A percentile compares a stretch with the other conserved stretches of the same genome.
Evolutionary conservation across 2,888 invertebrate genomes (phyloP).

Genomic region (Polydesmus complanatus): DNA sequence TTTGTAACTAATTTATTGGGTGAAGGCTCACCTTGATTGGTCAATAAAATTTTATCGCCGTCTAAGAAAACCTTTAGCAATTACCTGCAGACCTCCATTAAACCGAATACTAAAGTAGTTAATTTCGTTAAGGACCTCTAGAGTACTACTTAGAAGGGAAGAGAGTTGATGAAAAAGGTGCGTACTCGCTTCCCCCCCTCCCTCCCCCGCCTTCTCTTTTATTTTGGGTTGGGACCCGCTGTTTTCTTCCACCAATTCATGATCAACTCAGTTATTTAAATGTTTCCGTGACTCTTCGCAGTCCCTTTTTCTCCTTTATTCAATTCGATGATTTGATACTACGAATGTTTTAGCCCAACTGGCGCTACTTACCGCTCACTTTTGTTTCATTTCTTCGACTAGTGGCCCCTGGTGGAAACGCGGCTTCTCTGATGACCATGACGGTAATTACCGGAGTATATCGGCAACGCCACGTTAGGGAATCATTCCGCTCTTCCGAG

Average conservation of each 20-base stretch:
- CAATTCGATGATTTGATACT: no score
- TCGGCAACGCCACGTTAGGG: no score
- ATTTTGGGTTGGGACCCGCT: not conserved
- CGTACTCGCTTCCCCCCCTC: not conserved
- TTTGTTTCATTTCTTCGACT: no score
- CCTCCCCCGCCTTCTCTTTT: not conserved
- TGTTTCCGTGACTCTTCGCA: not conserved
- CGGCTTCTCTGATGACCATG: no score
- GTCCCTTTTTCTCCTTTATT: no score
- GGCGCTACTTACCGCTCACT: no score
- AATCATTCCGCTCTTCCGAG: no score
- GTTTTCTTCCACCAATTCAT: not conserved
- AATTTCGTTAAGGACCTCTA: not conserved
- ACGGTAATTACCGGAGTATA: no score
- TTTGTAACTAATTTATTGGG: constrained; percentile 12
- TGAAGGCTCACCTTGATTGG: constrained; percentile 8
- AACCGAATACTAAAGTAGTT: not conserved
- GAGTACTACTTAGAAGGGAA: not conserved
- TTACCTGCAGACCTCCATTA: constrained; percentile 1
- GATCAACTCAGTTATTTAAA: not conserved
- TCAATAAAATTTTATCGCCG: constrained; percentile 12
- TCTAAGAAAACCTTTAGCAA: constrained; percentile 10
- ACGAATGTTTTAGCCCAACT: no score
- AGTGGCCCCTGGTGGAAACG: no score
- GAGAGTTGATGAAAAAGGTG: not conserved